Percentiles rank a stretch among this genome's conserved stretches.
Conservation (phyloP, 2,113 vertebrate genomes). For the Aspiorhynchus laticeps region DNA sequence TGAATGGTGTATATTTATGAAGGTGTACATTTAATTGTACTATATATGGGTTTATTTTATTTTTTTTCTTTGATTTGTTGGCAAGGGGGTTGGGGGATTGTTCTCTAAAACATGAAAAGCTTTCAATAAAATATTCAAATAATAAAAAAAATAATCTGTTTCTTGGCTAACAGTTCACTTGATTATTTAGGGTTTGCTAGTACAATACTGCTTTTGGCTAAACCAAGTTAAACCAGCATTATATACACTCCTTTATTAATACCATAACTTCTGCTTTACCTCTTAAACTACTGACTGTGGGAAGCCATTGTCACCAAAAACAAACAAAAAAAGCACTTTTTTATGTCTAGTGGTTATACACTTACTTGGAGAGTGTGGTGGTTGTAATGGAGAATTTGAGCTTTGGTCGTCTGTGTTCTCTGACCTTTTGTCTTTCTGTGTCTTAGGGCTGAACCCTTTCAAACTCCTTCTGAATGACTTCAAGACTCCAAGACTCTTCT, state of each 20-base stretch:
- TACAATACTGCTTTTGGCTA: background rate
- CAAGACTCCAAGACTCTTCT: slow-evolving; percentile 17
- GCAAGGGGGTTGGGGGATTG: background rate
- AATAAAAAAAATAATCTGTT: background rate
- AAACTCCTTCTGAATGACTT: slow-evolving; percentile 54
- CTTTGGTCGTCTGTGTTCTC: slow-evolving; percentile 45
- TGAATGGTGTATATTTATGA: too few relatives aligned
- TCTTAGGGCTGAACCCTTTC: slow-evolving; percentile 8
- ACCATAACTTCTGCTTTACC: background rate
- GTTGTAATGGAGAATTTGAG: background rate
- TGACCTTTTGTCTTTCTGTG: slow-evolving; percentile 32
- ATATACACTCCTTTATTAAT: background rate
- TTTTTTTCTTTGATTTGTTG: background rate
- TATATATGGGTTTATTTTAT: too few relatives aligned
- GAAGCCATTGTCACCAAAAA: background rate
- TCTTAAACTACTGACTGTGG: slow-evolving; percentile 50
- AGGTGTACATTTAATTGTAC: too few relatives aligned
- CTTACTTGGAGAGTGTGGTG: slow-evolving; percentile 67
- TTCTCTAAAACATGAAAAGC: background rate
- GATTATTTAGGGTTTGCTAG: background rate
- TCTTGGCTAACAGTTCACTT: background rate
- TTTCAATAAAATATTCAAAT: background rate
- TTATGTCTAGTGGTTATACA: slow-evolving; percentile 20
- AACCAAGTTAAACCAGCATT: background rate
- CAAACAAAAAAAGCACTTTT: too few relatives aligned